Evolutionary conservation across 92 coral and sea anemone species (phyloP).

Genomic region (Plumapathes pennacea): DNA sequence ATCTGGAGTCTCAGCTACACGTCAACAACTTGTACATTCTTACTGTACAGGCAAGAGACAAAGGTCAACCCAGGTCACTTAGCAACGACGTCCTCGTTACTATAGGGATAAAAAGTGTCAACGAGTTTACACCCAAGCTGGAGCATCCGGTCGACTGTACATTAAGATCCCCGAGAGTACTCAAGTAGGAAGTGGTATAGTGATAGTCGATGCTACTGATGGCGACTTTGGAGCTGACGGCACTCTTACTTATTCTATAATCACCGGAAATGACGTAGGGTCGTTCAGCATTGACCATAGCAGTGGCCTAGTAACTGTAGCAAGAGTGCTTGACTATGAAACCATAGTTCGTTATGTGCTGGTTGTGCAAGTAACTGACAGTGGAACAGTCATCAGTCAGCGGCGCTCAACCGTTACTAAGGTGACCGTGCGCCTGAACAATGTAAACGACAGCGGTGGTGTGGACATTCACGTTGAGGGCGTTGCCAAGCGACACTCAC

Average conservation of each 20-base stretch:
- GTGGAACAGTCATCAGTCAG: constrained; percentile 31
- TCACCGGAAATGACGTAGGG: constrained; percentile 51
- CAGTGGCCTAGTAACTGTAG: constrained; percentile 60
- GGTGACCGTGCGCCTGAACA: constrained; percentile 58
- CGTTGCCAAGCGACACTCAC: too few species aligned
- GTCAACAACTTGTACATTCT: constrained; percentile 68
- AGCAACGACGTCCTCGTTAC: constrained; percentile 55
- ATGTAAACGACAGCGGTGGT: constrained; percentile 60
- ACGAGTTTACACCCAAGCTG: constrained; percentile 73
- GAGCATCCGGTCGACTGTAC: constrained; percentile 32
- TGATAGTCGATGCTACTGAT: constrained; percentile 64
- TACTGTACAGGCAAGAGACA: constrained; percentile 58
- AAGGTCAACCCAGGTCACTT: constrained; percentile 62
- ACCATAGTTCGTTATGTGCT: constrained; percentile 57
- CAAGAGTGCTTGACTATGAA: constrained; percentile 56
- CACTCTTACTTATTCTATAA: constrained; percentile 42
- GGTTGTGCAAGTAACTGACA: constrained; percentile 44
- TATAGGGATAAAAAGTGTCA: constrained; percentile 71
- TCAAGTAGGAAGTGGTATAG: constrained; percentile 26
- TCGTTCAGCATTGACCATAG: constrained; percentile 56
- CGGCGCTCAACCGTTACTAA: constrained; percentile 45
- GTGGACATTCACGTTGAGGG: constrained; percentile 40
- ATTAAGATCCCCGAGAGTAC: constrained; percentile 38
- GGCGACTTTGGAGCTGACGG: constrained; percentile 82
- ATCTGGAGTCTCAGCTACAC: constrained; percentile 79